Percentiles rank a stretch among this genome's conserved stretches.
These are phyloP conservation scores for Girardinus metallicus DNA, from an alignment of 2,797 vertebrate genomes.

Conservation along the genomic window DNA sequence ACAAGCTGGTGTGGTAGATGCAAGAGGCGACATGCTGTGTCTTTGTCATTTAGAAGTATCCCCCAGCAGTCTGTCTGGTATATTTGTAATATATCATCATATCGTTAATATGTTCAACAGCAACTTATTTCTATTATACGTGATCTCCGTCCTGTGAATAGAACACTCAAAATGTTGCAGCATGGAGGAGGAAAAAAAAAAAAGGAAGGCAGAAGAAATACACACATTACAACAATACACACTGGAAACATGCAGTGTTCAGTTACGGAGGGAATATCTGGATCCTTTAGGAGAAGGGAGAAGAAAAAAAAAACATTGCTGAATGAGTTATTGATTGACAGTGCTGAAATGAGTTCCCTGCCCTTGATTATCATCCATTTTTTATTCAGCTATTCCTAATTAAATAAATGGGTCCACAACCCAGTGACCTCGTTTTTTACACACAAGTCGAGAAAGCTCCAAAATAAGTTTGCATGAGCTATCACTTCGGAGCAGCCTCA, in stretches of 20 bases:
- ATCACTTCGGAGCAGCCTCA: conserved; percentile 20
- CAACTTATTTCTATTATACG: conserved; percentile 42
- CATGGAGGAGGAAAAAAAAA: background rate
- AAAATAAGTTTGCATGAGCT: conserved; percentile 59
- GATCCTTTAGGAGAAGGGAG: conserved; percentile 56
- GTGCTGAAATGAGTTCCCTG: conserved; percentile 80
- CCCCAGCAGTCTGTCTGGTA: conserved; percentile 53
- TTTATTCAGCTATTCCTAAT: conserved; percentile 81
- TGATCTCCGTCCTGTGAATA: conserved; percentile 28
- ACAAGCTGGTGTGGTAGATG: conserved; percentile 71
- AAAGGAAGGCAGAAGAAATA: background rate
- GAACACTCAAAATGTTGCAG: conserved; percentile 24
- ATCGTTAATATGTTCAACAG: conserved; percentile 39
- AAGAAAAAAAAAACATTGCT: conserved; percentile 52
- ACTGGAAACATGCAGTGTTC: conserved; percentile 32
- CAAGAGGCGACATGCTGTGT: conserved; percentile 64
- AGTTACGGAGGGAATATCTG: conserved; percentile 49
- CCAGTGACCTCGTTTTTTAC: conserved; percentile 80
- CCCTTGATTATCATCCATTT: conserved; percentile 82
- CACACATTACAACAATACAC: conserved; percentile 15
- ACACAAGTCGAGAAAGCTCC: conserved; percentile 47
- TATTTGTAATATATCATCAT: conserved; percentile 39
- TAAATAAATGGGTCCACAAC: conserved; percentile 84
- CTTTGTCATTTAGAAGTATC: conserved; percentile 63
- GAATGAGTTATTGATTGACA: conserved; percentile 83